Conservation (phyloP, 2,888 invertebrate genomes). For the Cryptocephalus primarius region DNA sequence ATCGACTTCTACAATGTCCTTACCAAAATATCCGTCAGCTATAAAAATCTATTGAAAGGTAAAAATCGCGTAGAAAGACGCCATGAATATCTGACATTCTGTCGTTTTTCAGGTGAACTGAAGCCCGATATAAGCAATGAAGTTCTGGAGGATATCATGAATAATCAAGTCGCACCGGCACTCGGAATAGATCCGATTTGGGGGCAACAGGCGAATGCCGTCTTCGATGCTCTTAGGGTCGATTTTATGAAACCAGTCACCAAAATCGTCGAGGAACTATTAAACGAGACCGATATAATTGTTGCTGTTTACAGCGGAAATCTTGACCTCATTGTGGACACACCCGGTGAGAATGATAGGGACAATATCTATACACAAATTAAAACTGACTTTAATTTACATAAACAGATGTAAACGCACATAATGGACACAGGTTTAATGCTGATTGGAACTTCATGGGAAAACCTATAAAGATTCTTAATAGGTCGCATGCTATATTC, state of each 20-base stretch:
- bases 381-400: no score
- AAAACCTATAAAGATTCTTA: no score
- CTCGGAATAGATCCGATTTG: slow-evolving; percentile 35
- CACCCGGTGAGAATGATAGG: slow-evolving; percentile 46
- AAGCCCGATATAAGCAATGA: slow-evolving; percentile 4
- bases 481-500: no score
- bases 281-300: slow-evolving; percentile 56
- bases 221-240: slow-evolving; percentile 46
- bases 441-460: no score
- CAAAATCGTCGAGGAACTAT: slow-evolving; percentile 53
- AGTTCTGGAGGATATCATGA: slow-evolving; percentile 48
- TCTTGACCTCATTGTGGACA: slow-evolving; percentile 74
- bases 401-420: no score
- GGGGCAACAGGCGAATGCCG: slow-evolving; percentile 45
- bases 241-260: slow-evolving; percentile 69
- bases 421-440: no score
- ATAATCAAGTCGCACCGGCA: slow-evolving; percentile 43
- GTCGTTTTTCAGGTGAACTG: not conserved
- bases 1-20: slow-evolving; percentile 22
- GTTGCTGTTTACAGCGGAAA: slow-evolving; percentile 69
- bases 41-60: no score
- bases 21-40: slow-evolving; percentile 4
- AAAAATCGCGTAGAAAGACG: no score
- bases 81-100: not conserved
- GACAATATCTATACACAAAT: no score